A percentile compares a stretch with the other conserved stretches of the same genome.
Conservation (phyloP, 92 coral and sea anemone species). For the Porites cylindrica region DNA sequence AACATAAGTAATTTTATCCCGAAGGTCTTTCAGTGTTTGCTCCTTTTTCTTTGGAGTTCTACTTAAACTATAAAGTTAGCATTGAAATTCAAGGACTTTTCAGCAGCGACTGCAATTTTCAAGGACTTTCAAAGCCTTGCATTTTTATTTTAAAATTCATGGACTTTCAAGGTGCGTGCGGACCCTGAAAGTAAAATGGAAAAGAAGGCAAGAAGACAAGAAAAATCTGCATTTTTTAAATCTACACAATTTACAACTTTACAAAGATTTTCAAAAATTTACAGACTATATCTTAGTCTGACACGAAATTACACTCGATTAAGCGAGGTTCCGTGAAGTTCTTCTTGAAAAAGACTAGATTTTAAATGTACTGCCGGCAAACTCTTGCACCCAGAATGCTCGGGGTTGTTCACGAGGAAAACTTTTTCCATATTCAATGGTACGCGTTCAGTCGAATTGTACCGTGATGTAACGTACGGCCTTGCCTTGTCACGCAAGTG, state of each 20-base stretch:
- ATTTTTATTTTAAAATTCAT: too few species aligned
- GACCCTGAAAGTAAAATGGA: neutral
- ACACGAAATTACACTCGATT: neutral
- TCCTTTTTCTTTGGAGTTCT: too few species aligned
- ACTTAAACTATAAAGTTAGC: too few species aligned
- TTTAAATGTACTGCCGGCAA: neutral
- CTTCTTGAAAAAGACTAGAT: neutral
- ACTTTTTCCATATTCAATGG: too few species aligned
- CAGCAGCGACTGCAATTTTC: too few species aligned
- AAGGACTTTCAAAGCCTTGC: too few species aligned
- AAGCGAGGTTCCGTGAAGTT: neutral
- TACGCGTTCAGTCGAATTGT: neutral
- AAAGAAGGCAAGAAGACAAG: neutral
- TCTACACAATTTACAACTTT: slow-evolving; percentile 1
- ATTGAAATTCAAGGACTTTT: too few species aligned
- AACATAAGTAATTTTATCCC: too few species aligned
- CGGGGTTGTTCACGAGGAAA: neutral
- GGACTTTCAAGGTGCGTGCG: too few species aligned
- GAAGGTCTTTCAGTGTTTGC: too few species aligned
- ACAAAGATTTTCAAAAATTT: neutral
- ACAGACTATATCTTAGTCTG: neutral
- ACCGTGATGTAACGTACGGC: too few species aligned
- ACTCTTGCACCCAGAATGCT: neutral
- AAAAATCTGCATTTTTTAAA: neutral
- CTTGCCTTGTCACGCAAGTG: neutral